Evolutionary conservation across 2,888 invertebrate genomes (phyloP), one percentile per base, ranked within the genome.

Genomic region (Drosophila eohydei): DNA sequence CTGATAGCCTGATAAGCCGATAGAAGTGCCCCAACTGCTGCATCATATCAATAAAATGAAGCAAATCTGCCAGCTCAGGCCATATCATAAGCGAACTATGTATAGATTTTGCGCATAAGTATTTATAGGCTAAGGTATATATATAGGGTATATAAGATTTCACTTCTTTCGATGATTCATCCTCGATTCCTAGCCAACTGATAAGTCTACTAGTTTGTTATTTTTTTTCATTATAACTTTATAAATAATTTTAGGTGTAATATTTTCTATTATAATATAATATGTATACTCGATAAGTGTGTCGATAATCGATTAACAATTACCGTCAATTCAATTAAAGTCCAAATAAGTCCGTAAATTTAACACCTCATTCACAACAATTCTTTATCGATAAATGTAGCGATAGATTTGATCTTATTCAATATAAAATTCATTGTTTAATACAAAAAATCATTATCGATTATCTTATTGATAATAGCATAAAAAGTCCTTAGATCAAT

Each of bases 1-100:
- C 58, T n/a, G 72, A 87, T 38, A 79, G 74, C 81, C 80, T 73
- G 84, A 85, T 85, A 88, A 85, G 84, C 86, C 67, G 36, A 41
- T 26, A 46, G 44, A 74, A 85, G 84, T 88, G 65, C 48, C 56
- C 54, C 28, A 67, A 65, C 68, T 55, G 69, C 62, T 76, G 43
- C 65, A 30, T 41, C 36, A 30, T 40, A 79, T 77, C 62, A 59
- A 84, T 64, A 72, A 61, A 66, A 66, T 59, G 56, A 51, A 40
- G 14, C 68, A 26, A 57, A 78, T 68, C 59, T 56, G 44, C 46
- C 12, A 46, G 28, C 26, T 52, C 4, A 14, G 16, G 16, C 26
- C 34, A 48, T 26, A 44, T 26, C 34, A 28, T 46, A 30, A 30
- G 46, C n/a, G 5, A 48, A 34, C n/a, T n/a, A 11, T n/a, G 57